Evolutionary conservation across 2,113 vertebrate genomes (phyloP), one percentile per base, ranked within the genome.

Genomic region (Pelusios castaneus): DNA sequence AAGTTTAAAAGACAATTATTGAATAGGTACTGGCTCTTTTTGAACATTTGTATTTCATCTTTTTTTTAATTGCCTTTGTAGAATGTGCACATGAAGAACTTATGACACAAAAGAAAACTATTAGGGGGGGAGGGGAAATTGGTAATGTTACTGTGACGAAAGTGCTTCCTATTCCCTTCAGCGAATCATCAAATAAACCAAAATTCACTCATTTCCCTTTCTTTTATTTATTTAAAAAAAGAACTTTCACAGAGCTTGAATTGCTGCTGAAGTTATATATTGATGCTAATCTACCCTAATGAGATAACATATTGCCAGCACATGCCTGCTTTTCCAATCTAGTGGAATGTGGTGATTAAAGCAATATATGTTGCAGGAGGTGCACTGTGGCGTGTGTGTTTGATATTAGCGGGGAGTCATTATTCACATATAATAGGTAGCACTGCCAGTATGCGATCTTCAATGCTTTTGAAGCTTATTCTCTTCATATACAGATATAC

Each of bases 341-440:
- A 77, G 86, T 91, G 34, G 63, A 75, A 89, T 73, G 83, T 45
- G 60, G 89, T 75, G 12, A 77, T 73, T 89, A 58, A 91, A 93
- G 58, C 49, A 80, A 16, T 56, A 22, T 43, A 70, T 63, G 49
- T 80, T 89, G 31, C 45, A 77, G 60, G 49, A 80, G 73, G 73
- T 1, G 0, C 4, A 0, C 83, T 75, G 5, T 6, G 27, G 29
- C 86, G 9, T 79, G 13, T 70, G 11, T 80, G 70, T 80, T 83
- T 96, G 77, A 58, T 89, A 63, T 51, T 77, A 86, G 60, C 58
- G 7, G 52, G 83, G 78, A 90, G 86, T 63, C 77, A 73, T 54
- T 63, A 86, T 88, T 92, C 92, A 92, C 92, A 89, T 4, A 87
- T 89, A 90, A 84, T 90, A 91, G 82, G 86, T 93, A 93, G 81